A percentile compares a stretch with the other conserved stretches of the same genome.
These are phyloP conservation scores for Ecliptopera silaceata DNA, from an alignment of 2,888 invertebrate genomes.

Conservation along the genomic window DNA sequence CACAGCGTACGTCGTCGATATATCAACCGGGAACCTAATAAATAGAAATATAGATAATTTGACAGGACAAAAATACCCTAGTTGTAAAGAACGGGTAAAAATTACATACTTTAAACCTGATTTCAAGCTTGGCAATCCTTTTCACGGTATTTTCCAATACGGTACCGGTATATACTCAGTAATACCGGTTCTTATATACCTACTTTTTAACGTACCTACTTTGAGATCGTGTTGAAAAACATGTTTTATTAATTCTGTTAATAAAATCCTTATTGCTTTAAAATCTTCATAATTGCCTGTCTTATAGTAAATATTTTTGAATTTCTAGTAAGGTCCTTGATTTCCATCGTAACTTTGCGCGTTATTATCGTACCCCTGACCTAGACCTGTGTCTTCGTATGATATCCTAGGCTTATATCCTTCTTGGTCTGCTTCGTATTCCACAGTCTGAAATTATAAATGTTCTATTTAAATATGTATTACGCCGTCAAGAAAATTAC, in stretches of 20 bases:
- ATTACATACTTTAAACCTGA: neutral
- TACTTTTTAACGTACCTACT: too few species aligned
- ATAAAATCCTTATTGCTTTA: too few species aligned
- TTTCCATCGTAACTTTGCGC: constrained; percentile 39
- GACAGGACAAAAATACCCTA: neutral
- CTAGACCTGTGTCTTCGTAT: constrained; percentile 83
- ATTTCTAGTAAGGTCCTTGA: constrained; percentile 46
- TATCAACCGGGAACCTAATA: neutral
- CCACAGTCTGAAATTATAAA: constrained; percentile 79
- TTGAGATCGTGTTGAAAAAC: neutral
- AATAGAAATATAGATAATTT: neutral
- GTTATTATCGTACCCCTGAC: constrained; percentile 40
- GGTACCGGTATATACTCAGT: neutral
- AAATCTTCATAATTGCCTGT: neutral
- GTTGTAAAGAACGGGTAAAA: neutral
- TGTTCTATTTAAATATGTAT: too few species aligned
- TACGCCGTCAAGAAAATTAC: too few species aligned
- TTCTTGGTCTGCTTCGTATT: constrained; percentile 86
- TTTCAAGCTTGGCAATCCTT: too few species aligned
- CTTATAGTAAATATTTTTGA: neutral
- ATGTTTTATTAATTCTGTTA: too few species aligned
- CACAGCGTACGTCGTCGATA: constrained; percentile 53
- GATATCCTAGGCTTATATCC: constrained; percentile 87
- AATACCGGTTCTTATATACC: too few species aligned
- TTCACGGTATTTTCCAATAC: too few species aligned